These are phyloP conservation scores for Trichogramma evanescens DNA, from an alignment of 2,888 invertebrate genomes.

Conservation along the genomic window DNA sequence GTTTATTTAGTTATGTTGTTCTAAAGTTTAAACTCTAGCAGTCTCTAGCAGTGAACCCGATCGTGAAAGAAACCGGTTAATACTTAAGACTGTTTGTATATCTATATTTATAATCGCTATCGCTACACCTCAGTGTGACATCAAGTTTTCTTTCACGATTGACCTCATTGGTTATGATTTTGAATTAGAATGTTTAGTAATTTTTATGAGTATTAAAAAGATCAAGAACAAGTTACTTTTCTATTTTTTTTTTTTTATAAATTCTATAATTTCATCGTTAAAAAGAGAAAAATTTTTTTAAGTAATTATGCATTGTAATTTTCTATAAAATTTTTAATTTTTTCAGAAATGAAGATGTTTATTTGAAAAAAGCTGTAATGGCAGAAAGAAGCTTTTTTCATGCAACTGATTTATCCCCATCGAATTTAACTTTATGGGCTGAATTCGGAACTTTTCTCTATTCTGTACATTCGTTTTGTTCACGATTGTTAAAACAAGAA, in stretches of 20 bases:
- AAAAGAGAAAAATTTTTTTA: background rate
- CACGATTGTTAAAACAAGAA: conserved; percentile 75
- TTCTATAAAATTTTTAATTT: conserved; percentile 22
- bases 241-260: conserved; percentile 9
- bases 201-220: too few species aligned
- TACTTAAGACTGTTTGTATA: too few species aligned
- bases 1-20: too few species aligned
- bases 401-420: conserved; percentile 68
- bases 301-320: background rate
- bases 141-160: background rate
- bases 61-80: too few species aligned
- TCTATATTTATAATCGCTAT: too few species aligned
- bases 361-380: conserved; percentile 62
- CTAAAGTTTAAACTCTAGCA: too few species aligned
- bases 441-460: conserved; percentile 90
- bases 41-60: too few species aligned
- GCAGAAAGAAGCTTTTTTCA: conserved; percentile 75
- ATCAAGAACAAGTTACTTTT: background rate
- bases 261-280: background rate
- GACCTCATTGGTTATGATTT: background rate
- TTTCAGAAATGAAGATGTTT: conserved; percentile 53
- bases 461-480: conserved; percentile 83
- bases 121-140: too few species aligned
- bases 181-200: too few species aligned
- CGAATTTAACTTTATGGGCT: conserved; percentile 74